These are phyloP conservation scores for Rhaphigaster nebulosa DNA, from an alignment of 2,888 invertebrate species.

Conservation along the genomic window DNA sequence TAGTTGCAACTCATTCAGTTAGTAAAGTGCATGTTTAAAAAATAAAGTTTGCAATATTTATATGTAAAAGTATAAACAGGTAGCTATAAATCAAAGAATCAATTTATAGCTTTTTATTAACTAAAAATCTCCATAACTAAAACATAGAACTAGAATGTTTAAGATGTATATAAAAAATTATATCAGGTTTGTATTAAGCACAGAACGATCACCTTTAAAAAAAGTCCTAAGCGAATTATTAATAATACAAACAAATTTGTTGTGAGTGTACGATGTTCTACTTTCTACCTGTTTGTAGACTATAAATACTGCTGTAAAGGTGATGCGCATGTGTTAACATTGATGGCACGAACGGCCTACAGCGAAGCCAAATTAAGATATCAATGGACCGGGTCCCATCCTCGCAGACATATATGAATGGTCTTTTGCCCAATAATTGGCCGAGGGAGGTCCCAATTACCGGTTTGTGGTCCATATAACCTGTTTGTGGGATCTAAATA, in stretches of 20 bases:
- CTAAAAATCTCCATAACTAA: no score
- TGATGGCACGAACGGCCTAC: background rate
- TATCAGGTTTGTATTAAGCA: no score
- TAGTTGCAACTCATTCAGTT: no score
- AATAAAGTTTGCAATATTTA: no score
- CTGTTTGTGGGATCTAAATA: background rate
- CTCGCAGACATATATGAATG: background rate
- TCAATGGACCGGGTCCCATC: background rate
- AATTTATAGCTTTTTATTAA: no score
- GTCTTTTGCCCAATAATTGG: background rate
- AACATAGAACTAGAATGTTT: no score
- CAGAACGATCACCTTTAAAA: no score
- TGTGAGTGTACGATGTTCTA: background rate
- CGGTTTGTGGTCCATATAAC: conserved; percentile 1
- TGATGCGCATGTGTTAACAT: background rate
- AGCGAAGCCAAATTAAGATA: background rate
- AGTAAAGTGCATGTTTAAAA: no score
- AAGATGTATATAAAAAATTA: no score
- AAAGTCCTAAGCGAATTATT: background rate
- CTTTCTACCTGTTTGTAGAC: background rate
- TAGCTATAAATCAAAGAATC: no score
- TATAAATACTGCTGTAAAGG: background rate
- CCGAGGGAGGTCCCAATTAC: background rate
- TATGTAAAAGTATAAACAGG: no score
- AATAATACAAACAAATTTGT: background rate